phyloP scores from a whole-genome alignment of 1,140 invertebrate genomes.

The Drosophila pallidifrons region DNA sequence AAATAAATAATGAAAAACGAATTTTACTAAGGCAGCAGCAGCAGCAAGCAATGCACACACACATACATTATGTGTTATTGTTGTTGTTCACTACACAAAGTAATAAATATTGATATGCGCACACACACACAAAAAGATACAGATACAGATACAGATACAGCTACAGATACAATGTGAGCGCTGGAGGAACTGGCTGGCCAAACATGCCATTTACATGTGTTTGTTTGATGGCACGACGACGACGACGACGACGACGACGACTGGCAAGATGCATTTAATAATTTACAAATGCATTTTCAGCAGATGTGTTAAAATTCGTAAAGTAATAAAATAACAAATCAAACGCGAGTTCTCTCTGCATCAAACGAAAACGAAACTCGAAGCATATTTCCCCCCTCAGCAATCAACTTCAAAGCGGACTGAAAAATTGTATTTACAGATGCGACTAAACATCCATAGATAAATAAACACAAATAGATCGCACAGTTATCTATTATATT shows the following conservation, averaged over 20 bases:
- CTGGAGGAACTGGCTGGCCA: conserved; percentile 30
- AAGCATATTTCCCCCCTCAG: background rate
- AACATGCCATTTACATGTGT: conserved; percentile 79
- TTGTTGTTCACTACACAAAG: conserved; percentile 55
- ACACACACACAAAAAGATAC: conserved; percentile 21
- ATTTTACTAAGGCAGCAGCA: conserved; percentile 68
- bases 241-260: background rate
- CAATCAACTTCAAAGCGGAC: conserved; percentile 45
- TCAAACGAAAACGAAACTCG: conserved; percentile 46
- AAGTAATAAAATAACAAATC: conserved; percentile 85
- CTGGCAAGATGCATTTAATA: conserved; percentile 80
- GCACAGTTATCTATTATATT: conserved; percentile 18
- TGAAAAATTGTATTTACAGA: conserved; percentile 69
- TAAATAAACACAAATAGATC: conserved; percentile 59
- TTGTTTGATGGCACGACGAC: conserved; percentile 37
- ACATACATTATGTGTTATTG: conserved; percentile 5
- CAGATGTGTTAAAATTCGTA: conserved; percentile 85
- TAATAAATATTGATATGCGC: conserved; percentile 84
- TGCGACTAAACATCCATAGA: conserved; percentile 64
- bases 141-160: conserved; percentile 10
- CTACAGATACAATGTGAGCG: conserved; percentile 20
- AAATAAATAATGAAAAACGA: conserved; percentile 75
- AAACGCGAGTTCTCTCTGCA: conserved; percentile 63
- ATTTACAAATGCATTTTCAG: conserved; percentile 84
- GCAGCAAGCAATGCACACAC: background rate